Conservation (phyloP, 2,797 vertebrate genomes). For the Acrocephalus scirpaceus region DNA sequence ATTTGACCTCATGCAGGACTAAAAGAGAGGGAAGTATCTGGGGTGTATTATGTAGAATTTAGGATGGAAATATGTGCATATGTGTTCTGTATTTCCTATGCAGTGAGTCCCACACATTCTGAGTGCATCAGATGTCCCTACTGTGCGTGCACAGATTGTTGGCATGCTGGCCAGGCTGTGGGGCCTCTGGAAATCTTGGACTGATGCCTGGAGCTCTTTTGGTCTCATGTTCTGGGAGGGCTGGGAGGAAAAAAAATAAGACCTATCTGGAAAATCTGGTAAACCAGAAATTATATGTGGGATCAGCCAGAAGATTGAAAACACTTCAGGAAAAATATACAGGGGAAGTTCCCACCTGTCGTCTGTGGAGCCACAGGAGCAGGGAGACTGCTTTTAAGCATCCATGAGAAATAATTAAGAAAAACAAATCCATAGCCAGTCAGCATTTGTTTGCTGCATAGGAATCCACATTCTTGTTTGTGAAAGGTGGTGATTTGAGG, state of each 20-base stretch:
- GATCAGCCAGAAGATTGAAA: background rate
- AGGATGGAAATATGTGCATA: slow-evolving; percentile 2
- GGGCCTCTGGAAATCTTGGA: slow-evolving; percentile 37
- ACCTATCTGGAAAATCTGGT: background rate
- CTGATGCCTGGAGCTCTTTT: background rate
- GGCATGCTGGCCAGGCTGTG: background rate
- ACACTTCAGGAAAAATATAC: background rate
- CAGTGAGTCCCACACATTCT: background rate
- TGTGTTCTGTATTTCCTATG: slow-evolving; percentile 13
- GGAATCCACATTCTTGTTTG: background rate
- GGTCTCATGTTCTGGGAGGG: background rate
- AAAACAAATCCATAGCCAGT: background rate
- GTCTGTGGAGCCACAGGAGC: background rate
- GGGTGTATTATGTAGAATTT: background rate
- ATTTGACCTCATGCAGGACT: background rate
- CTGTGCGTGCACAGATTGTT: background rate
- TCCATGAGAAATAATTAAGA: background rate
- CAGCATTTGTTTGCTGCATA: background rate
- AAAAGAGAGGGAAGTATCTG: background rate
- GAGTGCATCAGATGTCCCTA: slow-evolving; percentile 2
- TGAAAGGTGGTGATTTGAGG: background rate
- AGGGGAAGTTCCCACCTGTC: background rate
- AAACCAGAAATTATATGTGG: background rate
- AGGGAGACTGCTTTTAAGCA: background rate
- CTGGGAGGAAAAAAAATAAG: background rate